A percentile compares a stretch with the other conserved stretches of the same genome.
phyloP scores from a whole-genome alignment of 2,113 vertebrate species.

The Centropristis striata region DNA sequence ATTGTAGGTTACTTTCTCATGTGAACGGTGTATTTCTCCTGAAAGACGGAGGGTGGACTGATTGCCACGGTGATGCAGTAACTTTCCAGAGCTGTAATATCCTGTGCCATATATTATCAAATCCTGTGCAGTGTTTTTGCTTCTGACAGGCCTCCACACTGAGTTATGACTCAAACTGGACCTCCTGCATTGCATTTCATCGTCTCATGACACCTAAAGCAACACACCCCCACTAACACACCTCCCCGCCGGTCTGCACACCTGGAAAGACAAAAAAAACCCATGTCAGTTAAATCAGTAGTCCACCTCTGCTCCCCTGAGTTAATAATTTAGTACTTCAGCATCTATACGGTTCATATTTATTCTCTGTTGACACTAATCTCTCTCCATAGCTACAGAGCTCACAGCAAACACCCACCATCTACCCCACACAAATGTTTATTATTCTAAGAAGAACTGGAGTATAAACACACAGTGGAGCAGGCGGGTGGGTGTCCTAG shows the following conservation, averaged over 20 bases:
- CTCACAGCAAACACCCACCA: slow-evolving; percentile 48
- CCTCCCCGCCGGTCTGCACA: not conserved
- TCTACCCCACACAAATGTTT: slow-evolving; percentile 63
- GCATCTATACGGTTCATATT: slow-evolving; percentile 2
- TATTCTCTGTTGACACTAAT: slow-evolving; percentile 55
- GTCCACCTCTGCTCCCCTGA: not conserved
- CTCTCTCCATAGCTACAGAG: slow-evolving; percentile 36
- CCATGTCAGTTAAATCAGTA: not conserved
- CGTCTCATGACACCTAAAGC: not conserved
- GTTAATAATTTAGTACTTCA: slow-evolving; percentile 24
- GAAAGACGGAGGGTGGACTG: not conserved
- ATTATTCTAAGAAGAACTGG: slow-evolving; percentile 69
- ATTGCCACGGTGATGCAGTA: not conserved
- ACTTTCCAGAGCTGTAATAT: not conserved
- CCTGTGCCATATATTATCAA: not conserved
- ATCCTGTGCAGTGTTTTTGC: not conserved
- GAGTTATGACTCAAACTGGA: not conserved
- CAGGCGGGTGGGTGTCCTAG: slow-evolving; percentile 68
- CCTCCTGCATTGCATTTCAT: not conserved
- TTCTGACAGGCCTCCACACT: not conserved
- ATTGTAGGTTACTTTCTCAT: not conserved
- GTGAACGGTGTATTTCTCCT: not conserved
- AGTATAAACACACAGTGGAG: slow-evolving; percentile 64
- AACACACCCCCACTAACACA: not conserved
- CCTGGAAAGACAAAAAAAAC: not conserved